These are phyloP conservation scores for Doryteuthis pealeii DNA, from an alignment of 1,140 invertebrate species.

Conservation along the genomic window DNA sequence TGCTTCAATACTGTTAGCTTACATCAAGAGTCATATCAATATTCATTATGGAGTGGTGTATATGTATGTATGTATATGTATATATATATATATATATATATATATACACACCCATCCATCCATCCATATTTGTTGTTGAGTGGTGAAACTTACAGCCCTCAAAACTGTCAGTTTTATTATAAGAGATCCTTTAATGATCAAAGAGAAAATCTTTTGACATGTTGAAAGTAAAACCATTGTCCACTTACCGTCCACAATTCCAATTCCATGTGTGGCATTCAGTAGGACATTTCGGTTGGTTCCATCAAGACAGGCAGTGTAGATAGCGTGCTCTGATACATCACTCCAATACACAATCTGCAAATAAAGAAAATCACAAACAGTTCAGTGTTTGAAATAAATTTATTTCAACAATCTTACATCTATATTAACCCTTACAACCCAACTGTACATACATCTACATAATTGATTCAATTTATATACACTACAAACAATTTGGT, in stretches of 20 bases:
- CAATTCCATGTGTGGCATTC: constrained; percentile 34
- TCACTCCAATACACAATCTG: constrained; percentile 56
- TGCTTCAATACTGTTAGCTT: too few relatives aligned
- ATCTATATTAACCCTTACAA: background rate
- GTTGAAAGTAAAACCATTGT: too few relatives aligned
- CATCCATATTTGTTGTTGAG: too few relatives aligned
- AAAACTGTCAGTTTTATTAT: too few relatives aligned
- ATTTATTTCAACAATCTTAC: background rate
- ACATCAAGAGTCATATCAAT: too few relatives aligned
- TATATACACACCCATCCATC: background rate
- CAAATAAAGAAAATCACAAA: constrained; percentile 10
- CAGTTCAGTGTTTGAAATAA: background rate
- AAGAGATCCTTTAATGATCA: too few relatives aligned
- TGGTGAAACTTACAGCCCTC: too few relatives aligned
- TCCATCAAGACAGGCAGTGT: constrained; percentile 37
- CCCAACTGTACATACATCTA: background rate
- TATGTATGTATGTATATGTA: background rate
- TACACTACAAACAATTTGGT: too few relatives aligned
- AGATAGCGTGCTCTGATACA: constrained; percentile 36
- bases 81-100: background rate
- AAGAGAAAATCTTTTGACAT: too few relatives aligned
- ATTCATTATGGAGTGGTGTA: too few relatives aligned
- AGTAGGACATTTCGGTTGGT: constrained; percentile 39
- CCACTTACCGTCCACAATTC: constrained; percentile 40
- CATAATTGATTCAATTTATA: too few relatives aligned